Conservation (phyloP, 2,113 vertebrate genomes). For the Orientallactaga bullata region DNA sequence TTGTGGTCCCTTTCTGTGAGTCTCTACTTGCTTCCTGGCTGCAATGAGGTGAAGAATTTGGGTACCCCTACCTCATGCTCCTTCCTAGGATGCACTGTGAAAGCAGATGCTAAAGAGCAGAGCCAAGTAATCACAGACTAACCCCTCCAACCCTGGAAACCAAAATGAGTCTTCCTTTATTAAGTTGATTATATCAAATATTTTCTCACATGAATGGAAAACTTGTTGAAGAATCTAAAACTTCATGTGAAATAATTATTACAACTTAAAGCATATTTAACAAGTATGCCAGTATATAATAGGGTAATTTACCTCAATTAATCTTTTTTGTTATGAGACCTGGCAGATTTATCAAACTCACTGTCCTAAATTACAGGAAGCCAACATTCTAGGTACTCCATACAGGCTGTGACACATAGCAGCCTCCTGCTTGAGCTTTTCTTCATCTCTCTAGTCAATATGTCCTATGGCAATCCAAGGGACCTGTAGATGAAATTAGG, state of each 20-base stretch:
- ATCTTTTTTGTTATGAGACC: neutral
- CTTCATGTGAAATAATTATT: neutral
- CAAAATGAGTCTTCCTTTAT: too few species aligned
- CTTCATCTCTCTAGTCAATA: neutral
- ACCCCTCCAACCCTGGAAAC: neutral
- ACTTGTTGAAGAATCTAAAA: neutral
- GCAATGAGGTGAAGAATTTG: neutral
- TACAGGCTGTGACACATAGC: neutral
- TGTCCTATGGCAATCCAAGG: neutral
- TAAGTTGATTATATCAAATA: too few species aligned
- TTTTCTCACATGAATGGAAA: neutral
- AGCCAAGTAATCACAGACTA: too few species aligned
- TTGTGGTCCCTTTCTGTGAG: neutral
- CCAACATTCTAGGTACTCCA: too few species aligned
- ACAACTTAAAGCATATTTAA: neutral
- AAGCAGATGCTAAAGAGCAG: neutral
- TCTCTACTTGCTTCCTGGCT: neutral
- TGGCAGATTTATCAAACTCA: neutral
- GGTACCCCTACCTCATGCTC: neutral
- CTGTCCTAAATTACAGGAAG: neutral
- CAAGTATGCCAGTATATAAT: neutral
- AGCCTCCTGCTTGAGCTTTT: neutral
- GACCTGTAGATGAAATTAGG: neutral
- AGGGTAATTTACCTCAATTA: neutral
- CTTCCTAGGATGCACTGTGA: too few species aligned